These are phyloP conservation scores for Agrochola litura DNA, from an alignment of 2,888 invertebrate genomes.

Conservation along the genomic window DNA sequence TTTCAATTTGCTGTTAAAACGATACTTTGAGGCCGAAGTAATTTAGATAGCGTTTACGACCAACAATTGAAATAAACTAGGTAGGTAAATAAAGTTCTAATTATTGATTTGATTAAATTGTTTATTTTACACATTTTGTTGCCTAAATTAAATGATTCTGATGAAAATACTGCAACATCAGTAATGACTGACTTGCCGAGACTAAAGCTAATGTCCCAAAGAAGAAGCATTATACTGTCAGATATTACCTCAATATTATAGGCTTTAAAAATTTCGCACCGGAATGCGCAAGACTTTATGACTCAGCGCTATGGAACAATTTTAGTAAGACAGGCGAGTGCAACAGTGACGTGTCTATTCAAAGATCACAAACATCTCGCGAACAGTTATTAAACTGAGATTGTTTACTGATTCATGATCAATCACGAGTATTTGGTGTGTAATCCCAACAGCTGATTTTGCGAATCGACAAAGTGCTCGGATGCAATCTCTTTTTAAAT, in stretches of 20 bases:
- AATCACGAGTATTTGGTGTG: background rate
- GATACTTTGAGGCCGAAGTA: conserved; percentile 10
- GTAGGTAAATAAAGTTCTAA: background rate
- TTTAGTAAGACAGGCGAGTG: background rate
- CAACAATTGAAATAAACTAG: conserved; percentile 7
- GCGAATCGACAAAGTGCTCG: background rate
- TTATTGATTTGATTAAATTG: background rate
- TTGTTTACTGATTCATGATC: conserved; percentile 20
- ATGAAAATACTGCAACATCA: too few relatives aligned
- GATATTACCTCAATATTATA: background rate
- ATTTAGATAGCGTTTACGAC: conserved; percentile 46
- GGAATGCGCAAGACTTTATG: conserved; percentile 4
- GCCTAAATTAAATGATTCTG: too few relatives aligned
- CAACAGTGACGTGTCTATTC: conserved; percentile 10
- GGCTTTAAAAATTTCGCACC: background rate
- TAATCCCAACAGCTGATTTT: background rate
- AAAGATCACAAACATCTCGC: conserved; percentile 17
- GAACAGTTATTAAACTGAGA: conserved; percentile 3
- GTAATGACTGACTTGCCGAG: too few relatives aligned
- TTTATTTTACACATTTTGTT: too few relatives aligned
- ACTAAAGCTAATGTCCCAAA: too few relatives aligned
- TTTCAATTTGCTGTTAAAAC: conserved; percentile 38
- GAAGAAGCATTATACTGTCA: too few relatives aligned
- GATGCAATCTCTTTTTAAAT: background rate
- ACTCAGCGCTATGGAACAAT: conserved; percentile 11